Conservation (phyloP, 2,888 invertebrate genomes). For the Lingula anatina region DNA sequence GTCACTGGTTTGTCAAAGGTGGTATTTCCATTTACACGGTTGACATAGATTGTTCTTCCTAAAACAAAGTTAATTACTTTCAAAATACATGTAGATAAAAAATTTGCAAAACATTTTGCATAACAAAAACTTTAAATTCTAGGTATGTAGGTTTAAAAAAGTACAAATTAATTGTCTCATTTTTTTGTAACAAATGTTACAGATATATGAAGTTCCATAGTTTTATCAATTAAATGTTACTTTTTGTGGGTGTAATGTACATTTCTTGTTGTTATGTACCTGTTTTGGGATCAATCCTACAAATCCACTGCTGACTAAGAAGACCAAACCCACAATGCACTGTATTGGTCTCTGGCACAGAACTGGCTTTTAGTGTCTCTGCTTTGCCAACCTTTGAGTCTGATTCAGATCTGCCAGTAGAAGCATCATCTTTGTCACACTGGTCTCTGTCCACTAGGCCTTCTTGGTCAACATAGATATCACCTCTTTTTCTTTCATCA, state of each 20-base stretch:
- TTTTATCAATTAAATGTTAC: background rate
- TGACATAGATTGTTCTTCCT: constrained; percentile 23
- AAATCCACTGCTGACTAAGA: too few species aligned
- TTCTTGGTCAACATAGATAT: constrained; percentile 2
- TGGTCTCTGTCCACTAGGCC: background rate
- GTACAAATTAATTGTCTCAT: too few species aligned
- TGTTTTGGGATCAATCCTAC: background rate
- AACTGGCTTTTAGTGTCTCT: background rate
- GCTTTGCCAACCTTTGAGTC: background rate
- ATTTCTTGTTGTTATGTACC: background rate
- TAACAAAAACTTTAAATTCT: too few species aligned
- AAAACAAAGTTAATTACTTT: too few species aligned
- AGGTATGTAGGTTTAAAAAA: too few species aligned
- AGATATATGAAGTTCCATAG: too few species aligned
- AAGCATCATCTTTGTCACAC: background rate
- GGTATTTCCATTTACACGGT: constrained; percentile 20
- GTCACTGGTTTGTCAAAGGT: constrained; percentile 13
- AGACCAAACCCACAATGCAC: too few species aligned
- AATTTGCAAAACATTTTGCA: too few species aligned
- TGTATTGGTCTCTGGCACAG: too few species aligned
- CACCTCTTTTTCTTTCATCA: constrained; percentile 20
- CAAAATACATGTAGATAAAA: too few species aligned
- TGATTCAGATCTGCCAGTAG: background rate
- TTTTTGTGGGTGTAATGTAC: background rate
- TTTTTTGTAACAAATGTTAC: too few species aligned